Evolutionary conservation across 2,888 invertebrate species (phyloP), one percentile per base, ranked within the genome.

Genomic region (Osmoderma eremita): DNA sequence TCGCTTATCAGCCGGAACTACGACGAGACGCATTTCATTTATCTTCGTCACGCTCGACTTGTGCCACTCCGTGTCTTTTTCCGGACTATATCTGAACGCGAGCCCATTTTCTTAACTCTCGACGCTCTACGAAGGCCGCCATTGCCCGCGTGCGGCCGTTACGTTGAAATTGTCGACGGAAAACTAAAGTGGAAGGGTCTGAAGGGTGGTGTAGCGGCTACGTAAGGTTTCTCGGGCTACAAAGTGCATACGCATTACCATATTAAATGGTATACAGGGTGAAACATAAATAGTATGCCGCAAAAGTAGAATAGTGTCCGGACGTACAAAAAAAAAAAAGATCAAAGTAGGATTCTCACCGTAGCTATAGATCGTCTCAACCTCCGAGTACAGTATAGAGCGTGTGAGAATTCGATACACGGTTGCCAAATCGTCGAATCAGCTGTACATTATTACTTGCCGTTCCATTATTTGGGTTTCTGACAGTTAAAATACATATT

Each of bases 1-100:
- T 24, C 61, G 62, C 67, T 69, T 69, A 67, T 67, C 67, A 67
- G 65, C 61, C 65, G 58, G 69, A 67, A 69, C 74, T 71, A 45
- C 70, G 72, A 69, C 71, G 73, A 67, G 73, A 72, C 74, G 71
- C 75, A 76, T 78, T 80, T 78, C 80, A 80, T 80, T 80, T 80
- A 80, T 80, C 80, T 80, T 80, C 80, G 78, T 80, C 80, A 79
- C 78, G 77, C 76, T 75, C 79, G 80, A 80, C 78, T 80, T 78
- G 77, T 79, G 79, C 78, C 79, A 79, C 76, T 78, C 73, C 74
- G 75, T 75, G 75, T 76, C 74, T 58, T 58, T 58, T 58, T 42
- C 58, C 39, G 30, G 45, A 30, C 39, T 58, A 24, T 58, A 58
- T 58, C 58, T 58, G 58, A 30, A 42, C 45, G 22, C n/a, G 42